A percentile compares a stretch with the other conserved stretches of the same genome.
These are phyloP conservation scores for Plectus sambesii DNA, from an alignment of 1,140 invertebrate species.

Conservation along the genomic window DNA sequence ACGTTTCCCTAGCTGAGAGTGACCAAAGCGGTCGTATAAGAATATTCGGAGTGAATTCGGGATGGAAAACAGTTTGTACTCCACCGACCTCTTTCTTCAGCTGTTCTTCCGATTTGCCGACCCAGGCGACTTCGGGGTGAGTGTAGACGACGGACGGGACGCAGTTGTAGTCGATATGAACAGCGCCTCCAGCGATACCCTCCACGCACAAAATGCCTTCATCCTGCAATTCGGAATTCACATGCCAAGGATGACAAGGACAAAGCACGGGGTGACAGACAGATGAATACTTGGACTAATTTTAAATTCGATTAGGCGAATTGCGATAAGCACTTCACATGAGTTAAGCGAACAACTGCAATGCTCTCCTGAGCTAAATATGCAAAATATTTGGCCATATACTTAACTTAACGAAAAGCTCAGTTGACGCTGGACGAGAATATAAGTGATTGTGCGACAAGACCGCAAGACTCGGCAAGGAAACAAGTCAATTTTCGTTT, in stretches of 20 bases:
- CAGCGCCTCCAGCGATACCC: conserved; percentile 73
- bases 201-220: conserved; percentile 76
- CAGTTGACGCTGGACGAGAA: too few relatives aligned
- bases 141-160: conserved; percentile 92
- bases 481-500: too few relatives aligned
- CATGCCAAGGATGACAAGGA: background rate
- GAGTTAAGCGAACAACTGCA: too few relatives aligned
- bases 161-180: conserved; percentile 96
- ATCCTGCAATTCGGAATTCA: conserved; percentile 13
- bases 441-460: too few relatives aligned
- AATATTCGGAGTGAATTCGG: background rate
- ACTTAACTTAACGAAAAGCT: too few relatives aligned
- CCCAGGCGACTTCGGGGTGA: conserved; percentile 94
- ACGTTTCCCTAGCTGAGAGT: too few relatives aligned
- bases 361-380: too few relatives aligned
- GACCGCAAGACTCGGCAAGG: too few relatives aligned
- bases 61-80: conserved; percentile 1
- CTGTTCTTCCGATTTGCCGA: conserved; percentile 87
- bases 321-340: too few relatives aligned
- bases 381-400: too few relatives aligned
- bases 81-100: conserved; percentile 72
- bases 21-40: background rate
- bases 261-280: background rate
- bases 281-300: too few relatives aligned
- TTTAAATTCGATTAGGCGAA: too few relatives aligned